Percentiles rank a stretch among this genome's conserved stretches.
Evolutionary conservation across 1,140 invertebrate species (phyloP).

Genomic region (Semibalanus balanoides): DNA sequence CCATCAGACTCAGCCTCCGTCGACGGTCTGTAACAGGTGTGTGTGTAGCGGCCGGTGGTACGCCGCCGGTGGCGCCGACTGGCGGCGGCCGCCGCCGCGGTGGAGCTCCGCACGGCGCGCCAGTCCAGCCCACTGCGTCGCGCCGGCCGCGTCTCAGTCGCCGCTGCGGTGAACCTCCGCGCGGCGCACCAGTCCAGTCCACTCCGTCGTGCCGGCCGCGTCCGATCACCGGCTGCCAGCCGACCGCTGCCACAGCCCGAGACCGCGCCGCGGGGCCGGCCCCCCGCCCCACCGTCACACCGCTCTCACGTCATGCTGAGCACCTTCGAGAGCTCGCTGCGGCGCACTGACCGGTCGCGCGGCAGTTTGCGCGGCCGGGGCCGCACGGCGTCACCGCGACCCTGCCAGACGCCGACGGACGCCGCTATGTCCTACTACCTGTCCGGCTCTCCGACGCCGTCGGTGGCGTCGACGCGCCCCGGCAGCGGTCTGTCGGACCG

Average conservation of each 20-base stretch:
- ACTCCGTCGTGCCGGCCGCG: no score
- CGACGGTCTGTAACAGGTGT: no score
- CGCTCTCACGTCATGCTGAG: conserved; percentile 43
- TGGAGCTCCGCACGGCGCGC: no score
- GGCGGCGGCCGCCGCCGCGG: no score
- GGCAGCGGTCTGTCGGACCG: background rate
- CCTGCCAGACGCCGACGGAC: conserved; percentile 16
- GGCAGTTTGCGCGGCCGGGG: conserved; percentile 14
- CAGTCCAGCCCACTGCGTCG: background rate
- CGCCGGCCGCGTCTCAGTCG: background rate
- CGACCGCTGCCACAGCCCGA: no score
- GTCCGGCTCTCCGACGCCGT: background rate
- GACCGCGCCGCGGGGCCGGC: no score
- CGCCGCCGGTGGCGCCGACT: background rate
- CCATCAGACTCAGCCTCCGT: no score
- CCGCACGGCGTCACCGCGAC: conserved; percentile 18
- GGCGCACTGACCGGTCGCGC: conserved; percentile 23
- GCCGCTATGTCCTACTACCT: conserved; percentile 11
- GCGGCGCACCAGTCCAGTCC: background rate
- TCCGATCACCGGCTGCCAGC: no score
- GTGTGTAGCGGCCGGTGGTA: no score
- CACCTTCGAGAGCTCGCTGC: conserved; percentile 47
- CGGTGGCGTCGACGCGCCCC: conserved; percentile 18
- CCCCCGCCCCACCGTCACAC: conserved; percentile 8
- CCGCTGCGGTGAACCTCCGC: no score